Base-by-base conservation (phyloP, 2,797 vertebrate species). In the Podarcis lilfordi region DNA sequence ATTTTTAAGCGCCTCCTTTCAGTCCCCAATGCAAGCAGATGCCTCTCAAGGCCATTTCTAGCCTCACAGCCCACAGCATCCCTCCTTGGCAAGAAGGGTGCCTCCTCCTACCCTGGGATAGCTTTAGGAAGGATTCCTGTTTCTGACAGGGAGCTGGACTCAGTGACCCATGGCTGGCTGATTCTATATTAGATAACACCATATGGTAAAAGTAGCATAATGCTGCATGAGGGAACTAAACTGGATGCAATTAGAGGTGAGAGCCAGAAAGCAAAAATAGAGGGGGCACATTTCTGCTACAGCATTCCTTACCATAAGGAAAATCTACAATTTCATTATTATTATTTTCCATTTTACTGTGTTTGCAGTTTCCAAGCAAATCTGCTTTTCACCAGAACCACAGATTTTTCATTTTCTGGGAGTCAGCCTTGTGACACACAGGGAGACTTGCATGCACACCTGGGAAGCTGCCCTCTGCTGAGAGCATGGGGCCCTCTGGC, bases 261-360 rank as follows among this genome's bases (percentile, higher is more conserved):
- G 69, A 85, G 61, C 37, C 45, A 61, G 86, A 80, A 83, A 37
- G 25, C 15, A n/a, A 77, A 45, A 64, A 27, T 66, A 43, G 69
- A 32, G 8, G 4, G 59, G 80, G 7, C 21, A 43, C 25, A 77
- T 86, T 64, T 9, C 23, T 27, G 32, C 79, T 77, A 29, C 5
- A n/a, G 29, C 72, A 68, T 35, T 29, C 27, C 69, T 64, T 83
- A 89, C 43, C 29, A 29, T 80, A 86, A 82, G 61, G 50, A 75
- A 84, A 90, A 87, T 84, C 80, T 25, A 71, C 86, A 88, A 55
- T 88, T 2, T 84, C 43, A 85, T 82, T 32, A 61, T 90, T 85
- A 50, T 50, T 50, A 50, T 50, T 78, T 75, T 2, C 35, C 81
- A 23, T 23, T 85, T 3, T 55, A 43, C 84, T 29, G 64, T 25